Evolutionary conservation across 1,140 invertebrate species (phyloP).

Genomic region (Trichonephila inaurata): DNA sequence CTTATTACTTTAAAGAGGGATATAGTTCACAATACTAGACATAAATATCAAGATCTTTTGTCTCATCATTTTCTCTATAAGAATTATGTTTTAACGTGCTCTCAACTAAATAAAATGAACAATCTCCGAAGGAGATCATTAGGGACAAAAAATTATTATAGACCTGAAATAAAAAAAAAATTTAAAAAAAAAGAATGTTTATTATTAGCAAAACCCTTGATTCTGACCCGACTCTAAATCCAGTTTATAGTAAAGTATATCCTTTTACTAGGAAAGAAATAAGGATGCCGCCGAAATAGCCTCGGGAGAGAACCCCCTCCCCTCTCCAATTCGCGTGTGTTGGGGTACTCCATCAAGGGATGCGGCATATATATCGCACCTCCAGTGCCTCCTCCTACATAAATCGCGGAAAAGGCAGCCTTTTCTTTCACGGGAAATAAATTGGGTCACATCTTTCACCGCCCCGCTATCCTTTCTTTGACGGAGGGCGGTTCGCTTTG

Average conservation of each 20-base stretch:
- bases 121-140: too few species aligned
- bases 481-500: not conserved
- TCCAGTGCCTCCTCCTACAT: not conserved
- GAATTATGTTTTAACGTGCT: too few species aligned
- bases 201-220: not conserved
- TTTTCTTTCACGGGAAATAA: constrained; percentile 21
- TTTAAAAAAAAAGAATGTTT: too few species aligned
- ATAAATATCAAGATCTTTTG: too few species aligned
- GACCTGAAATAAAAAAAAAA: too few species aligned
- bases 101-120: too few species aligned
- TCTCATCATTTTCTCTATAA: too few species aligned
- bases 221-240: not conserved
- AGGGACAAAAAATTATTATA: too few species aligned
- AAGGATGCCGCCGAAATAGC: not conserved
- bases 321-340: not conserved
- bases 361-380: constrained; percentile 17
- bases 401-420: not conserved
- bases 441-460: constrained; percentile 42
- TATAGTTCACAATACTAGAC: too few species aligned
- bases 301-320: not conserved
- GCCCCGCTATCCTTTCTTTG: not conserved
- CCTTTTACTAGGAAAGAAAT: not conserved
- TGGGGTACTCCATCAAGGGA: constrained; percentile 24
- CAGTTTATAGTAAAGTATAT: not conserved
- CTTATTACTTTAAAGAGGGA: too few species aligned